These are phyloP conservation scores for Lepus americanus DNA, from an alignment of 2,113 vertebrate species.

Conservation along the genomic window DNA sequence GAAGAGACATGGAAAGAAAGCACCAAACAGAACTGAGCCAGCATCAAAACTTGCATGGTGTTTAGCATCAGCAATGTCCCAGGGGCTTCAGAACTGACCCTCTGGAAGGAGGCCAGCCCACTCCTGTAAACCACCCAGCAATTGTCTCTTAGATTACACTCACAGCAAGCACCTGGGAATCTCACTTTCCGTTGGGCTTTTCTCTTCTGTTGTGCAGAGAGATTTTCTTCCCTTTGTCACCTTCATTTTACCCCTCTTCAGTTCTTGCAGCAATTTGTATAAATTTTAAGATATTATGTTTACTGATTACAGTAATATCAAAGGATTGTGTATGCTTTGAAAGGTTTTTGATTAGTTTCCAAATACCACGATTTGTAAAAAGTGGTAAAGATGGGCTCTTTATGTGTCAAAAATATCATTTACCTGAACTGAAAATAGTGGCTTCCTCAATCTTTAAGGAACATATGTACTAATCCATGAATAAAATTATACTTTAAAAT, in stretches of 20 bases:
- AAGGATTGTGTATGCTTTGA: neutral
- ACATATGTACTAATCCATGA: neutral
- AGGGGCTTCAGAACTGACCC: neutral
- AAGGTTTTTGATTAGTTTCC: neutral
- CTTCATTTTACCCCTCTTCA: neutral
- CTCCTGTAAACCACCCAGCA: neutral
- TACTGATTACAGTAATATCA: neutral
- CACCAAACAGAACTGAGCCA: neutral
- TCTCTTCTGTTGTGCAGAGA: neutral
- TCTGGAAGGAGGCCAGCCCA: neutral
- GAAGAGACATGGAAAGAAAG: slow-evolving; percentile 15
- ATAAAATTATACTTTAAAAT: slow-evolving; percentile 39
- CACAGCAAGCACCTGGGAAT: neutral
- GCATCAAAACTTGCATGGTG: neutral
- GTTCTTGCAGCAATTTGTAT: neutral
- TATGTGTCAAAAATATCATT: neutral
- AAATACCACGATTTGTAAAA: neutral
- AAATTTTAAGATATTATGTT: neutral
- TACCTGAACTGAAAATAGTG: slow-evolving; percentile 18
- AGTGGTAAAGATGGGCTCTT: neutral
- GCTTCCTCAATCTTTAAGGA: slow-evolving; percentile 40
- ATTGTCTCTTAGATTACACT: neutral
- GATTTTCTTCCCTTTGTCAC: neutral
- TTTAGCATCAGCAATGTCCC: neutral
- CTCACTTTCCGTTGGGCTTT: neutral